Conservation (phyloP, 64 coral and sea anemone genomes). For the Actinia equina region DNA sequence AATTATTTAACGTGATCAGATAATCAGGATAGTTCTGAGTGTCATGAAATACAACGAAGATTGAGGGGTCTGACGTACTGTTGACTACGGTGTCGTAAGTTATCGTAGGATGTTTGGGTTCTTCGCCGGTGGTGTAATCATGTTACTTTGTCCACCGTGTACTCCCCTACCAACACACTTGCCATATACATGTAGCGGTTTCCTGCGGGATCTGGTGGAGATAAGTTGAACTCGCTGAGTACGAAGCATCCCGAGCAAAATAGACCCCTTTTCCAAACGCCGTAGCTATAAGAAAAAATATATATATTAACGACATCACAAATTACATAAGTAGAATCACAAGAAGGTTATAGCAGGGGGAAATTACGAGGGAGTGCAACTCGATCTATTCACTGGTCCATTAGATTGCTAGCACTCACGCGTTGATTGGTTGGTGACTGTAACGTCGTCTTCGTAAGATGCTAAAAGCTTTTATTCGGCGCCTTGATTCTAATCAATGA, state of each 20-base stretch:
- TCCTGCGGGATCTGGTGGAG: slow-evolving; percentile 18
- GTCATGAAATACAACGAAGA: slow-evolving; percentile 73
- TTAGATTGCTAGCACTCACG: too few relatives aligned
- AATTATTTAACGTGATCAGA: background rate
- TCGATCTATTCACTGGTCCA: too few relatives aligned
- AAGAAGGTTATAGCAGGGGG: too few relatives aligned
- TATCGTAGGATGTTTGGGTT: slow-evolving; percentile 3
- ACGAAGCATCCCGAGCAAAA: slow-evolving; percentile 50
- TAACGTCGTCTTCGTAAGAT: too few relatives aligned
- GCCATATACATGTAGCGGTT: slow-evolving; percentile 52
- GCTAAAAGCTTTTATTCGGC: too few relatives aligned
- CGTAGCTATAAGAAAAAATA: slow-evolving; percentile 31
- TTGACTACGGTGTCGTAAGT: slow-evolving; percentile 50
- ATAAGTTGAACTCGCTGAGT: slow-evolving; percentile 45
- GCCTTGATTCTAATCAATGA: too few relatives aligned
- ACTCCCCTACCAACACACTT: slow-evolving; percentile 57
- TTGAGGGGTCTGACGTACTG: background rate
- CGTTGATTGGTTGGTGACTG: too few relatives aligned
- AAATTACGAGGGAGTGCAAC: too few relatives aligned
- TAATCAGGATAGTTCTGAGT: slow-evolving; percentile 55
- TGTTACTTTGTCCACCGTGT: slow-evolving; percentile 27
- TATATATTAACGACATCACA: background rate
- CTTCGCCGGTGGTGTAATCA: slow-evolving; percentile 46
- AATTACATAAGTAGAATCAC: background rate
- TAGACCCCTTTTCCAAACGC: slow-evolving; percentile 56